Conservation (phyloP, 2,888 invertebrate genomes). For the Rotaria sp. region DNA sequence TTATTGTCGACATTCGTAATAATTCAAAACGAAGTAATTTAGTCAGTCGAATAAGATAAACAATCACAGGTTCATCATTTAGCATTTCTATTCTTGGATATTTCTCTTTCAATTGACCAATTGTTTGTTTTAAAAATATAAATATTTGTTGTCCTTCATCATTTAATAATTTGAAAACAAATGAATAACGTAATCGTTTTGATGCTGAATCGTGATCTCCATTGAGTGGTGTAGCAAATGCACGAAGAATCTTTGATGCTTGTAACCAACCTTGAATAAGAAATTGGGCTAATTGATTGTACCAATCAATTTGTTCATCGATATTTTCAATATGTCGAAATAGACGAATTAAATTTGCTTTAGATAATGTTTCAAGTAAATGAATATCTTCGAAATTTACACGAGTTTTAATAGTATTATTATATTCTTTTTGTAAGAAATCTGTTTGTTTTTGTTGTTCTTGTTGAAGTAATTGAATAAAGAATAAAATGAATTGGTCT, state of each 20-base stretch:
- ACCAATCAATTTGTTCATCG: not conserved
- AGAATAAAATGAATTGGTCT: not conserved
- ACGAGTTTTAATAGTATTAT: not conserved
- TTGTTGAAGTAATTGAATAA: constrained; percentile 1
- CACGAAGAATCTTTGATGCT: not conserved
- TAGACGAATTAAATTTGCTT: not conserved
- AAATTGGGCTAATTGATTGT: constrained; percentile 1
- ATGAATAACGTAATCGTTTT: not conserved
- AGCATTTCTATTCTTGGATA: not conserved
- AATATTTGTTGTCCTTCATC: not conserved
- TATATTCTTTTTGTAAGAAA: not conserved
- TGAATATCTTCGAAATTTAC: not conserved
- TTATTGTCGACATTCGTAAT: not conserved
- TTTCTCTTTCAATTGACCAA: not conserved
- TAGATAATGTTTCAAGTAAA: not conserved
- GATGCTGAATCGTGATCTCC: not conserved
- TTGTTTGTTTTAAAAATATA: not conserved
- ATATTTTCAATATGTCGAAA: not conserved
- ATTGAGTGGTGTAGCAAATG: not conserved
- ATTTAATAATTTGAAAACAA: not conserved
- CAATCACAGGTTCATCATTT: not conserved
- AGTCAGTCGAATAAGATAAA: not conserved
- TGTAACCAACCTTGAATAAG: not conserved
- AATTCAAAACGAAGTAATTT: not conserved
- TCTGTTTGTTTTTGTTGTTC: not conserved